phyloP scores from a whole-genome alignment of 1,140 invertebrate genomes.

The Pachyrhynchus sulphureomaculatus region DNA sequence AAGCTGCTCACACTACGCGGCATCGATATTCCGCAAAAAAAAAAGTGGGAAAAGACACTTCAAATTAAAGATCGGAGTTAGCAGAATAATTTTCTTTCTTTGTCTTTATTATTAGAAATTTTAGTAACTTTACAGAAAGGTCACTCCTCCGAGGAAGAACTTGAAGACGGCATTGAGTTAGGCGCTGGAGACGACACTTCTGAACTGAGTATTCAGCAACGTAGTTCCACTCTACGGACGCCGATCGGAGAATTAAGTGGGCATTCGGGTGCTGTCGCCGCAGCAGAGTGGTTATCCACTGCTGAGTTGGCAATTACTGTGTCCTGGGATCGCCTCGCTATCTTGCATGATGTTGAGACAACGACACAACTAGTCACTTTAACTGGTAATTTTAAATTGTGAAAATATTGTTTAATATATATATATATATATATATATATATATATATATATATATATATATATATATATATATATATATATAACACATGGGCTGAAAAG shows the following conservation, averaged over 20 bases:
- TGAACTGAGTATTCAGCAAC: slow-evolving; percentile 45
- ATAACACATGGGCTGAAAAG: no score
- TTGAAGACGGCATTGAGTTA: slow-evolving; percentile 74
- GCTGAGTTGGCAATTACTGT: slow-evolving; percentile 95
- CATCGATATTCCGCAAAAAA: no score
- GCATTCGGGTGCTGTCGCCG: slow-evolving; percentile 87
- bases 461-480: no score
- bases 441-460: no score
- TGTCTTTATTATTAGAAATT: no score
- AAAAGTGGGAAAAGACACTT: no score
- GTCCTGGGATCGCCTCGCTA: slow-evolving; percentile 96
- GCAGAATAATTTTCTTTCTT: no score
- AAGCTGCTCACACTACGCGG: no score
- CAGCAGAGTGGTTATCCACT: slow-evolving; percentile 91
- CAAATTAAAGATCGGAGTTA: no score
- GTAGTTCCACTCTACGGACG: slow-evolving; percentile 69
- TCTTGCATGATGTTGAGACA: slow-evolving; percentile 94
- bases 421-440: no score
- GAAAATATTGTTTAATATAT: no score
- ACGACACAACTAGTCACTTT: slow-evolving; percentile 85
- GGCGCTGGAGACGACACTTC: slow-evolving; percentile 59
- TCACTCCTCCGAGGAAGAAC: slow-evolving; percentile 86
- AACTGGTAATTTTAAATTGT: slow-evolving; percentile 68
- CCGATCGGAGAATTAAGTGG: slow-evolving; percentile 79
- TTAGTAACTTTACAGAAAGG: slow-evolving; percentile 60